Base-by-base conservation (phyloP, 2,888 invertebrate genomes). In the Sepioteuthis lessoniana region DNA sequence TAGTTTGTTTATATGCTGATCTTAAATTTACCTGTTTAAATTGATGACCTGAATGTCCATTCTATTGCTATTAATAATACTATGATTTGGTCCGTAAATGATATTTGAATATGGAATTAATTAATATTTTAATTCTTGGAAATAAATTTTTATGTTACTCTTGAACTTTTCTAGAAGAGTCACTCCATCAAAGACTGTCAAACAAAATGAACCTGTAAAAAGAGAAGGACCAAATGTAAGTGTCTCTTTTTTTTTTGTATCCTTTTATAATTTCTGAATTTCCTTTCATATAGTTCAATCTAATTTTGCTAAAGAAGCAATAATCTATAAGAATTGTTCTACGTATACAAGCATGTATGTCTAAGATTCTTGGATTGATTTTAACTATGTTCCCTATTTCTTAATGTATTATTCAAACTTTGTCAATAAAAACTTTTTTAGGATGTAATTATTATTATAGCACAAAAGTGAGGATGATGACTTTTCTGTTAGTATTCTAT, bases 211-310 rank as follows among this genome's bases (percentile, higher is more conserved):
- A 94, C 96, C 96, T 90, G 95, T 96, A 1, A 97, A 96, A 94
- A 95, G 97, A 94, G 97, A 97, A 95, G 97, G 97, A 93, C 97
- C 97, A 31, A 97, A 97, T 96, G 97, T 97, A 95, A 93, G 95
- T 55, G 35, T 93, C 21, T 31, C n/a, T 94, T 60, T 90, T 31
- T 37, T 42, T 93, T 94, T n/a, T n/a, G n/a, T 35, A 76, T 16
- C n/a, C n/a, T 76, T 76, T 76, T 76, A n/a, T 8, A 76, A 1
- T 76, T 76, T 76, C 76, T 76, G 76, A 7, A 76, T 31, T 76
- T 8, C 13, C 0, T 76, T 76, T 76, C 13, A 31, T 60, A 28
- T 31, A 60, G 25, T 60, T 28, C 28, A 31, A 8, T 8, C 31
- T 60, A n/a, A 16, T 19, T 31, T 76, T 76, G n/a, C n/a, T 16